These are phyloP conservation scores for Brenthis hecate DNA, from an alignment of 2,888 invertebrate species.

Conservation along the genomic window DNA sequence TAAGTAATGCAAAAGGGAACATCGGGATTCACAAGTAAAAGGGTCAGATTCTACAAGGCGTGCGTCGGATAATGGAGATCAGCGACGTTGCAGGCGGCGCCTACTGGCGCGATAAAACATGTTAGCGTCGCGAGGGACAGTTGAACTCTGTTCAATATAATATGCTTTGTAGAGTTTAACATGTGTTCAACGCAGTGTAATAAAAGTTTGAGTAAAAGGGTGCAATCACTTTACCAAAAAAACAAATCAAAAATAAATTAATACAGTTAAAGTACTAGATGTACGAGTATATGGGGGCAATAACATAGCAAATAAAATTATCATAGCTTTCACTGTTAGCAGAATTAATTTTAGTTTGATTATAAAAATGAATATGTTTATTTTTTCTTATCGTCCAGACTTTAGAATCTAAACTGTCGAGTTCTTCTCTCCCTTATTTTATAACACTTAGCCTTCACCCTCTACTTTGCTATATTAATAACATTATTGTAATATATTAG, in stretches of 20 bases:
- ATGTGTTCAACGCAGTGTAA: slow-evolving; percentile 3
- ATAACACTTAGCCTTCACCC: no score
- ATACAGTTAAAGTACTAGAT: no score
- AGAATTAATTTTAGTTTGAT: no score
- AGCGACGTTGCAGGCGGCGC: slow-evolving; percentile 24
- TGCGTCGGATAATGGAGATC: slow-evolving; percentile 16
- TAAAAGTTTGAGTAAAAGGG: neutral
- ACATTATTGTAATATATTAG: slow-evolving; percentile 26
- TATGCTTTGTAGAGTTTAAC: slow-evolving; percentile 8
- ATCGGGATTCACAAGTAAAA: neutral
- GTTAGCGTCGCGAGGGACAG: slow-evolving; percentile 15
- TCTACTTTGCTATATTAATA: neutral
- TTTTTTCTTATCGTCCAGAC: no score
- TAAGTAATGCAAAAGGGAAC: neutral
- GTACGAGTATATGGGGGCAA: no score
- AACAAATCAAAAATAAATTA: no score
- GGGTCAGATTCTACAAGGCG: slow-evolving; percentile 19
- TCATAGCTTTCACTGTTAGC: no score
- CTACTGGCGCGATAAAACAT: slow-evolving; percentile 25
- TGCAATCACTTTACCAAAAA: no score
- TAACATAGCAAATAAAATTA: no score
- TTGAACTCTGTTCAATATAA: neutral
- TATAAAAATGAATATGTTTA: no score
- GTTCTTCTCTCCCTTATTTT: no score
- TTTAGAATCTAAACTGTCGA: no score